Percentiles rank a stretch among this genome's conserved stretches.
These are phyloP conservation scores for Eupithecia vulgata DNA, from an alignment of 2,888 invertebrate species.

Conservation along the genomic window DNA sequence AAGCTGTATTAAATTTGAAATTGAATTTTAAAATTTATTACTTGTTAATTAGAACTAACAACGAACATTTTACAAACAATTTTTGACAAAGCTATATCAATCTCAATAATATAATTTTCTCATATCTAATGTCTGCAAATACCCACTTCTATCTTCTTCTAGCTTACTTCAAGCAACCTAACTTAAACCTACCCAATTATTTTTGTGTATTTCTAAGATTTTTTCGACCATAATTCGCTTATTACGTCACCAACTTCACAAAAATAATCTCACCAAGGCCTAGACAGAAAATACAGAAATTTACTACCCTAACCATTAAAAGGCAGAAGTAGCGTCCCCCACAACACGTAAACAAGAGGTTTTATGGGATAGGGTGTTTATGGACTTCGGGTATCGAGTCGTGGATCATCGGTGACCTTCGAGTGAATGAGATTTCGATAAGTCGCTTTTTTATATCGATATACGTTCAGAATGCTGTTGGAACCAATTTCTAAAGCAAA, in stretches of 20 bases:
- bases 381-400: neutral
- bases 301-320: constrained; percentile 6
- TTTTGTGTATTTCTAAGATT: neutral
- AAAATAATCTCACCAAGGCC: neutral
- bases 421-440: neutral
- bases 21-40: too few relatives aligned
- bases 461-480: neutral
- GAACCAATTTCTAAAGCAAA: too few relatives aligned
- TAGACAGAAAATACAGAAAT: neutral
- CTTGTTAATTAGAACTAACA: too few relatives aligned
- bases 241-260: neutral
- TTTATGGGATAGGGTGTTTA: constrained; percentile 8
- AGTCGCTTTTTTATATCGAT: neutral
- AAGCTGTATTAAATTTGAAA: too few relatives aligned
- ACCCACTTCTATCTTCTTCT: too few relatives aligned
- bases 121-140: too few relatives aligned
- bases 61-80: too few relatives aligned
- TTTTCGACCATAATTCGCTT: neutral
- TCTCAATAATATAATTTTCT: too few relatives aligned
- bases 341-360: constrained; percentile 10
- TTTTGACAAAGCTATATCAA: too few relatives aligned
- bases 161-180: too few relatives aligned
- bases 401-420: constrained; percentile 8
- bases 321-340: neutral
- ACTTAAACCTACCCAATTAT: neutral